Evolutionary conservation across 1,140 invertebrate species (phyloP).

Genomic region (Ips typographus): DNA sequence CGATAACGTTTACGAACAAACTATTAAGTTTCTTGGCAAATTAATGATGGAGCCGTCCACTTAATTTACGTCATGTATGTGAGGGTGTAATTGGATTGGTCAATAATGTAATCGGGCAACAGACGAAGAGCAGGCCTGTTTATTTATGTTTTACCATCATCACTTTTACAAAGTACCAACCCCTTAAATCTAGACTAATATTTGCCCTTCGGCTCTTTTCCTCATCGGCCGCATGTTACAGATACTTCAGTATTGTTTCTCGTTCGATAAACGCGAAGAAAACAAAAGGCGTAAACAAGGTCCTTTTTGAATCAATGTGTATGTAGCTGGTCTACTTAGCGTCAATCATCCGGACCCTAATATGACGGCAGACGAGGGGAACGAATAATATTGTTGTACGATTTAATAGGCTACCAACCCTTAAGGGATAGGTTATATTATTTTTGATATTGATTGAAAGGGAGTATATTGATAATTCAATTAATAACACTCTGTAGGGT

Average conservation of each 20-base stretch:
- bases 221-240: background rate
- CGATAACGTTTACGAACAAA: background rate
- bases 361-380: conserved; percentile 7
- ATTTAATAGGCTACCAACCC: conserved; percentile 5
- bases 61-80: background rate
- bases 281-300: conserved; percentile 11
- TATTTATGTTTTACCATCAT: too few relatives aligned
- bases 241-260: background rate
- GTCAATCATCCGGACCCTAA: conserved; percentile 10
- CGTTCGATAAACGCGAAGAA: conserved; percentile 6
- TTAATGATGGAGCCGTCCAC: background rate
- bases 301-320: conserved; percentile 7
- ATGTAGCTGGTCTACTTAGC: conserved; percentile 9
- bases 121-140: too few relatives aligned
- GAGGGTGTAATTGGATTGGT: too few relatives aligned
- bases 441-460: conserved; percentile 1
- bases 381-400: conserved; percentile 10
- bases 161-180: too few relatives aligned
- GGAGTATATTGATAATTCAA: background rate
- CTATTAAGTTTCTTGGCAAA: background rate
- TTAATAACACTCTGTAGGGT: too few relatives aligned
- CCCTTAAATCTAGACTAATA: too few relatives aligned
- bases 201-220: too few relatives aligned
- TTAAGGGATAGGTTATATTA: conserved; percentile 4
- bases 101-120: too few relatives aligned